These are phyloP conservation scores for Chionis minor DNA, from an alignment of 2,113 vertebrate species.

Conservation along the genomic window DNA sequence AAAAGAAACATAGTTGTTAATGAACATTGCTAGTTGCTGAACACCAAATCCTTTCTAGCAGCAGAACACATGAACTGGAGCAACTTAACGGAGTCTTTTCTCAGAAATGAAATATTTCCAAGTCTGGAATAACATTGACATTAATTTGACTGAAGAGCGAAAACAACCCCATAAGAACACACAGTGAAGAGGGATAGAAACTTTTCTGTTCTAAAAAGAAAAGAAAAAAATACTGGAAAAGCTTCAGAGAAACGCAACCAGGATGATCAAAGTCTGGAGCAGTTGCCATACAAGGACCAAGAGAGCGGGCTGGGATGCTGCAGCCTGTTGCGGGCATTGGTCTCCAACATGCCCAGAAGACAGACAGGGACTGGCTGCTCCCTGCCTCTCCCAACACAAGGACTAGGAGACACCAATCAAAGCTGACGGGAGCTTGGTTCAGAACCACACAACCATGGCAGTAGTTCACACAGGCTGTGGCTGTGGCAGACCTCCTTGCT, in stretches of 20 bases:
- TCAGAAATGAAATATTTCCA: background rate
- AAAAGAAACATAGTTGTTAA: background rate
- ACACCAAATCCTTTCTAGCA: background rate
- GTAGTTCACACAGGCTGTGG: background rate
- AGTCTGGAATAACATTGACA: background rate
- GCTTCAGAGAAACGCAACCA: background rate
- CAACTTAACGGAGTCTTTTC: background rate
- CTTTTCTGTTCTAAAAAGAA: background rate
- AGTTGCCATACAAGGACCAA: background rate
- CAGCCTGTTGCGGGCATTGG: accelerated
- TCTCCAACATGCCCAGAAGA: background rate
- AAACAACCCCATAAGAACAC: background rate
- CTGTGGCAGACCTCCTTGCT: background rate
- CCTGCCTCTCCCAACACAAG: background rate
- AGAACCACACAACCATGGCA: accelerated
- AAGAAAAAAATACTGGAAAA: background rate
- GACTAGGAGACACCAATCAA: background rate
- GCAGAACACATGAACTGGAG: background rate
- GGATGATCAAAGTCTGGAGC: background rate
- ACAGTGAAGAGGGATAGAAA: background rate
- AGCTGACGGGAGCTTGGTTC: accelerated
- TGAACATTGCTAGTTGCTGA: background rate
- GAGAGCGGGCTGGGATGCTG: background rate
- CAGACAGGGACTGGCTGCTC: background rate
- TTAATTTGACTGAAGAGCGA: background rate